phyloP scores from a whole-genome alignment of 1,140 invertebrate species.

The Bombus pascuorum region DNA sequence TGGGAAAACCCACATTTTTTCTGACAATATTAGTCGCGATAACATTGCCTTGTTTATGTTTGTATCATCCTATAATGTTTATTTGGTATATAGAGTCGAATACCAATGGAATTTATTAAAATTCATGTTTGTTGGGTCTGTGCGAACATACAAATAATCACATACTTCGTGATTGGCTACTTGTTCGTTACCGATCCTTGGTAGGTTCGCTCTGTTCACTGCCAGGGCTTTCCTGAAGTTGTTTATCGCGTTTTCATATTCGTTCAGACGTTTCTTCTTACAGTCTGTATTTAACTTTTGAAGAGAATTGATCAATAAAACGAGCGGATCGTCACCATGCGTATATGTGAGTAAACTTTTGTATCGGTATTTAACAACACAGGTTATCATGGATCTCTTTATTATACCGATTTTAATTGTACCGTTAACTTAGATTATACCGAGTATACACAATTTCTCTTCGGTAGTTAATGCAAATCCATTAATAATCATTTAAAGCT shows the following conservation, averaged over 20 bases:
- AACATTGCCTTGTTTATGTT: not conserved
- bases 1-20: too few species aligned
- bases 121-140: not conserved
- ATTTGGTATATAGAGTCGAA: not conserved
- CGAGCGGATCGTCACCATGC: not conserved
- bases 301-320: not conserved
- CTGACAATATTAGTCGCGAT: not conserved
- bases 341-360: conserved; percentile 12
- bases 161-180: not conserved
- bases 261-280: not conserved
- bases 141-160: too few species aligned
- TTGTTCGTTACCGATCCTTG: not conserved
- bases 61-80: not conserved
- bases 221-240: not conserved
- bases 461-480: rapidly evolving
- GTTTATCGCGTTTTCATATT: conserved; percentile 1
- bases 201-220: not conserved
- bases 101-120: not conserved
- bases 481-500: not conserved
- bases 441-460: not conserved
- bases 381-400: not conserved
- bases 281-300: conserved; percentile 16
- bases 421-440: not conserved
- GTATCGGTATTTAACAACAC: not conserved
- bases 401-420: too few species aligned